Percentiles rank a stretch among this genome's conserved stretches.
These are phyloP conservation scores for Noctuana brunneofusca DNA, from an alignment of 2,888 invertebrate species.

Conservation along the genomic window DNA sequence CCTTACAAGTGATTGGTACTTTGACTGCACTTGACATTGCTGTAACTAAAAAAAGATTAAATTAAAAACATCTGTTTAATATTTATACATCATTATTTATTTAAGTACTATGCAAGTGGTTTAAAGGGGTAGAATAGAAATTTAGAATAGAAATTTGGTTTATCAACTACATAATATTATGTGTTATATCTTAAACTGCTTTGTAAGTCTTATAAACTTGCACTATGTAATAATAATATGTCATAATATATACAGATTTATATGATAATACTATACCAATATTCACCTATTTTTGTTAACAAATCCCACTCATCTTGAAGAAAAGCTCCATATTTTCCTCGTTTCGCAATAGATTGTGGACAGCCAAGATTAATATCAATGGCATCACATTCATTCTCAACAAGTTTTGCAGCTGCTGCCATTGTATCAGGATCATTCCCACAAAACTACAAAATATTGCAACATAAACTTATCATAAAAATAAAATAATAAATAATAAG, in stretches of 20 bases:
- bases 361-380: constrained; percentile 99
- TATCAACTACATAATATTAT: too few relatives aligned
- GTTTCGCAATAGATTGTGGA: constrained; percentile 97
- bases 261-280: background rate
- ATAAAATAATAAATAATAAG: too few relatives aligned
- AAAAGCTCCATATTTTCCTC: constrained; percentile 98
- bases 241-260: background rate
- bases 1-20: constrained; percentile 98
- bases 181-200: too few relatives aligned
- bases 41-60: constrained; percentile 82
- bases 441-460: constrained; percentile 89
- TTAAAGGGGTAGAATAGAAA: too few relatives aligned
- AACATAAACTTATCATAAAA: background rate
- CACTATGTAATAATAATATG: too few relatives aligned
- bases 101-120: too few relatives aligned
- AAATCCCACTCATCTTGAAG: constrained; percentile 98
- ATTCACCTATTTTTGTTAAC: constrained; percentile 87
- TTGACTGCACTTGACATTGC: constrained; percentile 87
- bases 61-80: too few relatives aligned
- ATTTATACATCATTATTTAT: too few relatives aligned
- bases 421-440: constrained; percentile 96
- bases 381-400: constrained; percentile 94
- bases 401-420: constrained; percentile 93
- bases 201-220: too few relatives aligned
- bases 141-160: too few relatives aligned